phyloP scores from a whole-genome alignment of 2,888 invertebrate species.

The Drosophila emarginata region DNA sequence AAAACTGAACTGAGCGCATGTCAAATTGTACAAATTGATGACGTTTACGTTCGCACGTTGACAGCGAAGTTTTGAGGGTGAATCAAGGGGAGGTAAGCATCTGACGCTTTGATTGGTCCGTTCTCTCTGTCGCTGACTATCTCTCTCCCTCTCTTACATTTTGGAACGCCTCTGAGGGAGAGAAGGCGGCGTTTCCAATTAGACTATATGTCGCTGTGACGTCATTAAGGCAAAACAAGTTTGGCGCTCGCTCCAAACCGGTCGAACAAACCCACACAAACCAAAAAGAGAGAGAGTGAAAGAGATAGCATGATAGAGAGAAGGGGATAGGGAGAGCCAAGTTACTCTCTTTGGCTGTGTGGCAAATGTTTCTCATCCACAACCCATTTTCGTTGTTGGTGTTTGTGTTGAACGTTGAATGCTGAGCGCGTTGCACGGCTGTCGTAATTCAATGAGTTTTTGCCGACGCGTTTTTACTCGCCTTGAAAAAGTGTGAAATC shows the following conservation, averaged over 20 bases:
- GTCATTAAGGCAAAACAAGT: slow-evolving; percentile 66
- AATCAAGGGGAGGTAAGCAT: slow-evolving; percentile 5
- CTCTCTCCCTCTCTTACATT: not conserved
- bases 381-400: slow-evolving; percentile 67
- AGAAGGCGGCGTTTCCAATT: slow-evolving; percentile 51
- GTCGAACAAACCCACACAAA: slow-evolving; percentile 32
- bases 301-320: slow-evolving; percentile 17
- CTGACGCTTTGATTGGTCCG: slow-evolving; percentile 56
- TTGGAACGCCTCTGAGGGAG: slow-evolving; percentile 49
- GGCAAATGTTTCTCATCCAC: slow-evolving; percentile 39
- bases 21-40: slow-evolving; percentile 80
- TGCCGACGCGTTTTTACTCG: slow-evolving; percentile 77
- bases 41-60: slow-evolving; percentile 77
- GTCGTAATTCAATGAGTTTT: slow-evolving; percentile 61
- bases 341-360: slow-evolving; percentile 5
- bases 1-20: slow-evolving; percentile 48
- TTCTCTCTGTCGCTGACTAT: slow-evolving; percentile 5
- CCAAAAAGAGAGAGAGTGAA: slow-evolving; percentile 9
- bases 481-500: slow-evolving; percentile 24
- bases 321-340: too few species aligned
- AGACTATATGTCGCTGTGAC: slow-evolving; percentile 64
- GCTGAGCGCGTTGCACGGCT: slow-evolving; percentile 55
- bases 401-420: slow-evolving; percentile 66
- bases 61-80: slow-evolving; percentile 62
- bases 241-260: slow-evolving; percentile 53